Percentiles rank a stretch among this genome's conserved stretches.
phyloP scores from a whole-genome alignment of 2,113 vertebrate species.

The Sisor rabdophorus region DNA sequence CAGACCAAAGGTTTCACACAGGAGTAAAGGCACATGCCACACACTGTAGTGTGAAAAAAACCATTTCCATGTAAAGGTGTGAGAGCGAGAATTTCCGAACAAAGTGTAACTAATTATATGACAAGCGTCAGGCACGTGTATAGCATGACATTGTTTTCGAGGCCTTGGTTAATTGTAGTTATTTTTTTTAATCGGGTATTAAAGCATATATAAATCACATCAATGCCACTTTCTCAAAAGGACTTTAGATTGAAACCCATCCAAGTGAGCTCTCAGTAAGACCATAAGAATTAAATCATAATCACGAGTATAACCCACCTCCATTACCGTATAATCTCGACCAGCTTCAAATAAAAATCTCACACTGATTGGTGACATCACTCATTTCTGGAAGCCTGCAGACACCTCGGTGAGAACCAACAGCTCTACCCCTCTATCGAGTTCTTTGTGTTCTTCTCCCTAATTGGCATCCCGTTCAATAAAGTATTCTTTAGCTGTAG shows the following conservation, averaged over 20 bases:
- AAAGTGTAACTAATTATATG: neutral
- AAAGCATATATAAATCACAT: too few relatives aligned
- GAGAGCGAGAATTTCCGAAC: neutral
- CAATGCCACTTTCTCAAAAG: neutral
- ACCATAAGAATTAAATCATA: neutral
- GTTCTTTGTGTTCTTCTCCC: neutral
- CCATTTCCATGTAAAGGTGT: slow-evolving; percentile 1
- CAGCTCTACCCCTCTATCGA: neutral
- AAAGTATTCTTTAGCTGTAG: neutral
- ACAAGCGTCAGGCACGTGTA: neutral
- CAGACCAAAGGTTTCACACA: slow-evolving; percentile 41
- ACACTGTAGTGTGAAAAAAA: slow-evolving; percentile 32
- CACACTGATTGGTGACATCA: neutral
- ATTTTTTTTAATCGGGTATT: too few relatives aligned
- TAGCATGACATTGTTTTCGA: too few relatives aligned
- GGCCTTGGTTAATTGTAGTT: too few relatives aligned
- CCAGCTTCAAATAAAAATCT: neutral
- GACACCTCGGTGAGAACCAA: neutral
- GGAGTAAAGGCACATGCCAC: slow-evolving; percentile 37
- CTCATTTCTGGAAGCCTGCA: neutral
- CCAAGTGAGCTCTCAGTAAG: neutral
- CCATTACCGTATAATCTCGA: too few relatives aligned
- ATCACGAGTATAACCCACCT: too few relatives aligned
- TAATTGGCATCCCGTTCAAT: neutral
- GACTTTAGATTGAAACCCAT: neutral